A percentile compares a stretch with the other conserved stretches of the same genome.
phyloP scores from a whole-genome alignment of 1,140 invertebrate genomes.

The Neodiprion fabricii region DNA sequence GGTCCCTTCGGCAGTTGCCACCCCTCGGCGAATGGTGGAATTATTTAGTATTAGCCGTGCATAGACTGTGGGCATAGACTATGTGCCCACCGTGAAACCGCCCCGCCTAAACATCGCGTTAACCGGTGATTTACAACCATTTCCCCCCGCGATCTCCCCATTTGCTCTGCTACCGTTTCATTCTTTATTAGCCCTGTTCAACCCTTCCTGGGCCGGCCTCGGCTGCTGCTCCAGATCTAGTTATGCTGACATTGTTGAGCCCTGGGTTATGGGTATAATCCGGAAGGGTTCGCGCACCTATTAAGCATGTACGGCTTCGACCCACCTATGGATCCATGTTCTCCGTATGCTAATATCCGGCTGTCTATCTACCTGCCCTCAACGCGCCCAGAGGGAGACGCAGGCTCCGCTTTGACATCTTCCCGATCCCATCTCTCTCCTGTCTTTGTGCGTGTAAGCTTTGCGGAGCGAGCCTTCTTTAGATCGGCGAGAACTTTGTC shows the following conservation, averaged over 20 bases:
- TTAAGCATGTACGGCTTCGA: slow-evolving; percentile 30
- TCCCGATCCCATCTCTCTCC: too few relatives aligned
- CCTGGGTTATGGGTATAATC: slow-evolving; percentile 11
- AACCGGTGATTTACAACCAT: slow-evolving; percentile 59
- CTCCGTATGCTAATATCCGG: too few relatives aligned
- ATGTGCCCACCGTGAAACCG: slow-evolving; percentile 60
- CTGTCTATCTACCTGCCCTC: too few relatives aligned
- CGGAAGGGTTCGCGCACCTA: slow-evolving; percentile 25
- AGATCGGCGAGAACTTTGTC: too few relatives aligned
- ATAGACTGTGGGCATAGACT: slow-evolving; percentile 43
- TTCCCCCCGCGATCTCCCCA: slow-evolving; percentile 2
- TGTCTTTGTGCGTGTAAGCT: too few relatives aligned
- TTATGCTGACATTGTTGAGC: slow-evolving; percentile 36
- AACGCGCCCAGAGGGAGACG: too few relatives aligned
- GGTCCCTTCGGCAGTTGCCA: not conserved
- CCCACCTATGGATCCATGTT: too few relatives aligned
- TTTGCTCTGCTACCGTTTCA: not conserved
- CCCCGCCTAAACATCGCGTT: slow-evolving; percentile 62
- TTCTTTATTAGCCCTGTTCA: slow-evolving; percentile 20
- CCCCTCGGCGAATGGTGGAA: slow-evolving; percentile 48
- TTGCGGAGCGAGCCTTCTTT: too few relatives aligned
- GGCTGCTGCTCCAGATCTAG: slow-evolving; percentile 39
- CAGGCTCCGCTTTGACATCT: too few relatives aligned
- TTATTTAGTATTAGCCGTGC: slow-evolving; percentile 57
- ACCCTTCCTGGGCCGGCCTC: slow-evolving; percentile 29